Base-by-base conservation (phyloP, 2,888 invertebrate genomes). In the Harpagoxenus sublaevis region DNA sequence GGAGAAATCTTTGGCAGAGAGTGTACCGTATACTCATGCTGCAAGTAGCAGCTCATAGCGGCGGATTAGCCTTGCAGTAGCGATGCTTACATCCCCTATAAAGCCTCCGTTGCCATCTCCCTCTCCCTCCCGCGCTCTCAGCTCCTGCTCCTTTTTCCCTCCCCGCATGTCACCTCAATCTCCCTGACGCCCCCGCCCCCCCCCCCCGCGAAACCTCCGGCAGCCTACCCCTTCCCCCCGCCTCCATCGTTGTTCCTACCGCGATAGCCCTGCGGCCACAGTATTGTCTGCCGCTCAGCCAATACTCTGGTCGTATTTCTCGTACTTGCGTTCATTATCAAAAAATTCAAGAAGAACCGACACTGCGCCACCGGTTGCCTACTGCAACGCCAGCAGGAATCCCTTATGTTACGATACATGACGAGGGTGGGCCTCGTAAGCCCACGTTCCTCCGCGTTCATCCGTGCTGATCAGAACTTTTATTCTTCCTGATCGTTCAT, bases 61-160 rank as follows among this genome's bases (percentile, higher is more conserved):
- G 92, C 91, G 94, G 94, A 95, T 95, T 94, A 94, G 94, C 94
- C 94, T 94, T 94, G 94, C 94, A 94, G 92, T 93, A 92, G 93
- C 93, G 94, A 94, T 94, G 94, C 95, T 94, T 94, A 94, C 94
- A 94, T 94, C 94, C 94, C 94, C 93, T 93, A 92, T 92, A 93
- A 94, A 94, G 92, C 93, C 92, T 87, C 89, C 88, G 87, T 89
- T 89, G 90, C 90, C 87, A 87, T 88, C 90, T 75, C 89, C 86
- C 86, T 88, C 77, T 86, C 90, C 88, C 89, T 84, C 82, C 87
- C 87, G 79, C 87, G 71, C 74, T 88, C 86, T 82, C 84, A 73
- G 74, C 89, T 89, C 89, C 86, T 89, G 89, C 89, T 89, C 90
- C 89, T 88, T 90, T 89, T 89, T 87, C 87, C 86, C 87, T 88